Base-by-base conservation (phyloP, 2,888 invertebrate species). In the Epinotia ramella region DNA sequence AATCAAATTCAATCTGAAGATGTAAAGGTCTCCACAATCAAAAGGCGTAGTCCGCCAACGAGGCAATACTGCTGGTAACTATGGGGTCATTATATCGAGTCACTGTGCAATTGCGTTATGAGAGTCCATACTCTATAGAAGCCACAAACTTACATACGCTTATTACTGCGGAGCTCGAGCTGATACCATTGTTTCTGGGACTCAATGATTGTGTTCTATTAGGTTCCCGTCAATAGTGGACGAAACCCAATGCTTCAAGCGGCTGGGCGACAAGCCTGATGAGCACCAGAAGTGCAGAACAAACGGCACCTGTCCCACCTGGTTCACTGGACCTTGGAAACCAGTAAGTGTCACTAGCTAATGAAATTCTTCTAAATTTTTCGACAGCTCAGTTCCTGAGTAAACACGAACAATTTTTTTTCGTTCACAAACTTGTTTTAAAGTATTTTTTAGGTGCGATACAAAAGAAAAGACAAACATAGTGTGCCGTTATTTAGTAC, bases 281-380 rank as follows among this genome's bases (percentile, higher is more conserved):
- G 94, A 95, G 13, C 95, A 95, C 76, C 96, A 97, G 84, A 95
- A 95, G 72, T 99, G 99, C 89, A 98, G 97, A 88, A 95, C 95
- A 72, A 96, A 97, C 76, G 95, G 96, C 44, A 95, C 96, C 40
- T 99, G 99, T 86, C 98, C 99, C 0, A 95, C 95, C 69, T 99
- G 98, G 97, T 97, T 97, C 85, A 94, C 96, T 40, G 98, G 97
- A 72, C 97, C 97, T 6, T 99, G 99, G 99, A 97, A 96, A 87
- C 97, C 98, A 81, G 98, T 98, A 92, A 95, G 96, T 88, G 44
- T 33, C 4, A 7, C 13, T 24, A n/a, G 3, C 28, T 49, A 2
- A 46, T 12, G 4, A 13, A 60, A 28, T 24, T 28, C 13, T 13
- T 24, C 9, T 33, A 4, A n/a, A 18, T 56, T 20, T 11, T 57